Percentiles rank a stretch among this genome's conserved stretches.
These are phyloP conservation scores for Ceyx margarethae DNA, from an alignment of 2,113 vertebrate genomes.

Conservation along the genomic window DNA sequence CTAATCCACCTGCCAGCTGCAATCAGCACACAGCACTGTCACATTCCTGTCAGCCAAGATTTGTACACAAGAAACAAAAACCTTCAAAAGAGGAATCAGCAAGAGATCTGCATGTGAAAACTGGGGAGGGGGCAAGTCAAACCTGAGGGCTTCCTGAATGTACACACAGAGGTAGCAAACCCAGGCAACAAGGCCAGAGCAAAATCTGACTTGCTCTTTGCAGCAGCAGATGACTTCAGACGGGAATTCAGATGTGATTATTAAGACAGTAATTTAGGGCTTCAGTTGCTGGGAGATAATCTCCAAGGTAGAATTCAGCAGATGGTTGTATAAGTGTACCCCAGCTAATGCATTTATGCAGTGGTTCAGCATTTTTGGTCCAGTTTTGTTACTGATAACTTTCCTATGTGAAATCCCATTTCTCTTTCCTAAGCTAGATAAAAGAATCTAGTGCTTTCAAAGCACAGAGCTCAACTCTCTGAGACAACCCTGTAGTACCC, in stretches of 20 bases:
- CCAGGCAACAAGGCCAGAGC: not conserved
- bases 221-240: not conserved
- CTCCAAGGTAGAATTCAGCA: not conserved
- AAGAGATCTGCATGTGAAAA: conserved; percentile 1
- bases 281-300: not conserved
- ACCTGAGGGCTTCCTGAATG: not conserved
- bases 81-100: conserved; percentile 22
- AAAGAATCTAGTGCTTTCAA: not conserved
- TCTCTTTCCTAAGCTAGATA: not conserved
- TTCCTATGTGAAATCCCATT: not conserved
- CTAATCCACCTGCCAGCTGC: conserved; percentile 60
- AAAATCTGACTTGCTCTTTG: not conserved
- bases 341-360: not conserved
- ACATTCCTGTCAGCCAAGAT: conserved; percentile 19
- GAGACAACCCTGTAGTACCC: not conserved
- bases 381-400: not conserved
- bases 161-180: not conserved
- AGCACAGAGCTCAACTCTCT: not conserved
- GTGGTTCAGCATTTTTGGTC: not conserved
- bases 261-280: conserved; percentile 8
- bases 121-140: not conserved
- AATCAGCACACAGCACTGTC: conserved; percentile 42
- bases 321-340: not conserved
- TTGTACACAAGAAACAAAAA: conserved; percentile 23
- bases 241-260: conserved; percentile 5